These are phyloP conservation scores for Cataglyphis rosenhaueri DNA, from an alignment of 2,888 invertebrate species.

Conservation along the genomic window DNA sequence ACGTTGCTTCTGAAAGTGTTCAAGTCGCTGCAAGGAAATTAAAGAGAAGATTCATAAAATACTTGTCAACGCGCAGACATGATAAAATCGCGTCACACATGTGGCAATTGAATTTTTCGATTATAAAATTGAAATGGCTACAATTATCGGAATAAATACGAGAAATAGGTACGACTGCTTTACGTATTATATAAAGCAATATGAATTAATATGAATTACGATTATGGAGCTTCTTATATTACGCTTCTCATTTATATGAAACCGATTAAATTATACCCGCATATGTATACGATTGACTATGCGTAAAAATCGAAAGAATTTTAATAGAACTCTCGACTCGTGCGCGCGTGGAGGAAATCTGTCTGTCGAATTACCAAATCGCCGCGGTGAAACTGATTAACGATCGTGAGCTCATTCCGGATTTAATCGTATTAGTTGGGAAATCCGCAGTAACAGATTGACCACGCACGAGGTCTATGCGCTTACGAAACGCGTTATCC, in stretches of 20 bases:
- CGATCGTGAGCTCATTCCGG: conserved; percentile 23
- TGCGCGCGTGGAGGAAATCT: conserved; percentile 9
- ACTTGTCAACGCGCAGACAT: not conserved
- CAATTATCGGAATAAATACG: not conserved
- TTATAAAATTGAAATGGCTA: conserved; percentile 10
- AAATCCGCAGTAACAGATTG: conserved; percentile 53
- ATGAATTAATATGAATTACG: not conserved
- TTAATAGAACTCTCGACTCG: conserved; percentile 54
- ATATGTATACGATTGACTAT: conserved; percentile 17
- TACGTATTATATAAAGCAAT: not conserved
- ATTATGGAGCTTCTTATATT: conserved; percentile 50
- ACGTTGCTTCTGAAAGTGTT: conserved; percentile 29
- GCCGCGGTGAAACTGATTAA: conserved; percentile 56
- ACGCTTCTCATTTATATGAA: conserved; percentile 14
- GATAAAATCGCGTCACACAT: conserved; percentile 4
- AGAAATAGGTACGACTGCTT: not conserved
- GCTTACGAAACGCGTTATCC: conserved; percentile 54
- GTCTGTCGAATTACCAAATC: conserved; percentile 61
- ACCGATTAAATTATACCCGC: conserved; percentile 20
- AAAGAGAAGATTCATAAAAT: conserved; percentile 34
- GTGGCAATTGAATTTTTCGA: conserved; percentile 22
- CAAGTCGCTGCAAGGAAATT: not conserved
- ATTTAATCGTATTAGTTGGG: conserved; percentile 38
- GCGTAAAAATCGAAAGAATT: conserved; percentile 50
- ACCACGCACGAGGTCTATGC: conserved; percentile 35